Evolutionary conservation across 2,888 invertebrate genomes (phyloP).

Genomic region (Erebia palarica): DNA sequence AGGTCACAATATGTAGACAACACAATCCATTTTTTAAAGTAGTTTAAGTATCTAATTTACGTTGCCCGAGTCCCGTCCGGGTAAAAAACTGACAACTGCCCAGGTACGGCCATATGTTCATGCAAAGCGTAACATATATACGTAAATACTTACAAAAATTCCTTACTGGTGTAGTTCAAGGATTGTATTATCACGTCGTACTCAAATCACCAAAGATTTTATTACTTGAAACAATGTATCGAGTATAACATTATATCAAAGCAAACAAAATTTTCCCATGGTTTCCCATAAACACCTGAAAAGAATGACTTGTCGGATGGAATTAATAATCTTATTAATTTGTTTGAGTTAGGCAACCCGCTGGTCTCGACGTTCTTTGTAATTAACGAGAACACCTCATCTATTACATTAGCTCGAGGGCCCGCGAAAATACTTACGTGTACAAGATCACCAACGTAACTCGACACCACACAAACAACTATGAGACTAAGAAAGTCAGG

Average conservation of each 20-base stretch:
- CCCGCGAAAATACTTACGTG: constrained; percentile 66
- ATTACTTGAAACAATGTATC: neutral
- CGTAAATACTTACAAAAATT: too few species aligned
- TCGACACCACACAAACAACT: constrained; percentile 48
- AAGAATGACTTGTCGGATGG: constrained; percentile 78
- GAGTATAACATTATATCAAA: neutral
- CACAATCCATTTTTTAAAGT: too few species aligned
- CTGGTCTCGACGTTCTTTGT: constrained; percentile 79
- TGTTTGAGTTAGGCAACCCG: constrained; percentile 69
- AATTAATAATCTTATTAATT: constrained; percentile 81
- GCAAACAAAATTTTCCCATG: constrained; percentile 5
- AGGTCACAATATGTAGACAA: too few species aligned
- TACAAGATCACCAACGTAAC: constrained; percentile 59
- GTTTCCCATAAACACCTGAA: constrained; percentile 38
- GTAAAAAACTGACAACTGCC: too few species aligned
- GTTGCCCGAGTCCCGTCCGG: too few species aligned
- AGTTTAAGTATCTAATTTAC: too few species aligned
- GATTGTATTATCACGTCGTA: too few species aligned
- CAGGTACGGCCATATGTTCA: too few species aligned
- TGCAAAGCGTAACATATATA: too few species aligned
- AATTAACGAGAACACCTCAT: constrained; percentile 82
- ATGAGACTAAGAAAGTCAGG: constrained; percentile 27
- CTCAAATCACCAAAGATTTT: too few species aligned
- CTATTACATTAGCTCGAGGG: constrained; percentile 80
- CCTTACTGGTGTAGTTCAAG: too few species aligned